Percentiles rank a stretch among this genome's conserved stretches.
Conservation (phyloP, 2,113 vertebrate genomes). For the Muntiacus reevesi region DNA sequence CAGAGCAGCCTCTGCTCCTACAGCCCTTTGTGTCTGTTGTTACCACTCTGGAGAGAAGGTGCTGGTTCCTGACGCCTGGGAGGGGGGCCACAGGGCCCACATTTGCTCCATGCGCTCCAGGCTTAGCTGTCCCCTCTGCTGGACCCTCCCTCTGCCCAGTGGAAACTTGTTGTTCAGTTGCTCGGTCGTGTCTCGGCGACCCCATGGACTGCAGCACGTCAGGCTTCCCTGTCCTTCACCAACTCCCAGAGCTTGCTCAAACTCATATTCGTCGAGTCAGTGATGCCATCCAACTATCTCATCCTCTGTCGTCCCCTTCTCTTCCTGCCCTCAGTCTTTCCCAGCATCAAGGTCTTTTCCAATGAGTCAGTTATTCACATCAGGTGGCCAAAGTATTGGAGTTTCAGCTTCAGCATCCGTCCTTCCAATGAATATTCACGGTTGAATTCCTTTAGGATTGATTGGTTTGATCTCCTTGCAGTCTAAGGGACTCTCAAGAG, state of each 20-base stretch:
- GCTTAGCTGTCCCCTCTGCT: neutral
- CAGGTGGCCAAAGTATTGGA: neutral
- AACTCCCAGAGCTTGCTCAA: neutral
- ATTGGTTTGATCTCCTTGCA: neutral
- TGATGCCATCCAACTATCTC: neutral
- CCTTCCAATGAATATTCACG: neutral
- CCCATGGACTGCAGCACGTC: neutral
- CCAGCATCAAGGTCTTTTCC: neutral
- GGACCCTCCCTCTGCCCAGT: neutral
- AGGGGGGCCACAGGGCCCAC: neutral
- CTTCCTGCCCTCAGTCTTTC: neutral
- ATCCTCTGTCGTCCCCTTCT: neutral
- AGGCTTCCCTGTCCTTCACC: neutral
- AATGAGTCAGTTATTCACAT: neutral
- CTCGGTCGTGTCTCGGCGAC: neutral
- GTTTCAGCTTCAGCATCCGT: neutral
- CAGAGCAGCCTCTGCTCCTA: neutral
- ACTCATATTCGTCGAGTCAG: neutral
- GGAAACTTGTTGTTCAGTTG: neutral
- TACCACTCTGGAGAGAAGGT: neutral
- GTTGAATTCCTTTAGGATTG: neutral
- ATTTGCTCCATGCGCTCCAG: neutral
- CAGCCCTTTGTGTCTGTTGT: neutral
- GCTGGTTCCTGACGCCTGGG: neutral
- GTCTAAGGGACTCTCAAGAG: neutral